Conservation (phyloP, 2,797 vertebrate species). For the Tauraco hartlaubi region DNA sequence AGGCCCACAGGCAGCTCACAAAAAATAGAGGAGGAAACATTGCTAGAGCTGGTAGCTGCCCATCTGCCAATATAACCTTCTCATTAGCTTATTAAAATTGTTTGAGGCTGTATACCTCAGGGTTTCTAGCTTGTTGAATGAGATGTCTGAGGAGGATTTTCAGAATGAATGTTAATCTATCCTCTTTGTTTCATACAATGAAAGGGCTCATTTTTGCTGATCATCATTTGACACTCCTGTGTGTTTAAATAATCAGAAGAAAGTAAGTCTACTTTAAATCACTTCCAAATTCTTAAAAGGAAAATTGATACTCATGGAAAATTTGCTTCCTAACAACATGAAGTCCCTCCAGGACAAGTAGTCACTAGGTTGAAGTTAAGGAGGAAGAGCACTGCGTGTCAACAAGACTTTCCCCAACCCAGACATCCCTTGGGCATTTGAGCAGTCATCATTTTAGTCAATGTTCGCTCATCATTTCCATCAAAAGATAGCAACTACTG, state of each 20-base stretch:
- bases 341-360: neutral
- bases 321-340: neutral
- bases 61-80: neutral
- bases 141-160: neutral
- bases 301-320: neutral
- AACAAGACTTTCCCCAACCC: neutral
- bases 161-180: neutral
- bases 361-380: neutral
- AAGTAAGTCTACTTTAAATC: neutral
- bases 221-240: neutral
- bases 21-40: neutral
- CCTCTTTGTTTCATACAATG: neutral
- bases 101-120: neutral
- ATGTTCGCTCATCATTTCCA: slow-evolving; percentile 1
- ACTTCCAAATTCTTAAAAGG: neutral
- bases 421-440: neutral
- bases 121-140: neutral
- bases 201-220: neutral
- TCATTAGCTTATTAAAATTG: neutral
- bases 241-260: slow-evolving; percentile 19
- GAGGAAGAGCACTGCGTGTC: neutral
- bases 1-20: neutral
- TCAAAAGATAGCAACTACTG: neutral
- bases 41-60: neutral
- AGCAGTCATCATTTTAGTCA: neutral